Evolutionary conservation across 2,888 invertebrate genomes (phyloP).

Genomic region (Ceramica pisi): DNA sequence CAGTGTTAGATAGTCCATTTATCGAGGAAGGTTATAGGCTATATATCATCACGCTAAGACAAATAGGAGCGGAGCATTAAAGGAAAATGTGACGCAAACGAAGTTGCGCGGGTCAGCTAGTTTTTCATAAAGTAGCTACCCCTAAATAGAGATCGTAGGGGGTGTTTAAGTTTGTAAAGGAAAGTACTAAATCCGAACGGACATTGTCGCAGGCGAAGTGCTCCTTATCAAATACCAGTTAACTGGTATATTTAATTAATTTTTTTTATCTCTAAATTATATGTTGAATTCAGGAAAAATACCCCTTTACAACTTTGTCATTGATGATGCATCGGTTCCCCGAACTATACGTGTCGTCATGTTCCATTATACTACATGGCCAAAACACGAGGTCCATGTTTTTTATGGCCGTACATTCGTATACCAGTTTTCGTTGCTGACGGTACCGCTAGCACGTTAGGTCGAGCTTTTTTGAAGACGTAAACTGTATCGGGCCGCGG

Average conservation of each 20-base stretch:
- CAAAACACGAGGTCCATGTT: conserved; percentile 64
- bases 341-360: conserved; percentile 61
- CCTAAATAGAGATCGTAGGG: no score
- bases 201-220: no score
- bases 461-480: conserved; percentile 79
- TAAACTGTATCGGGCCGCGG: conserved; percentile 76
- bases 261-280: conserved; percentile 38
- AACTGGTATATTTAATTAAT: conserved; percentile 43
- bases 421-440: conserved; percentile 73
- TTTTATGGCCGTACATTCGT: conserved; percentile 67
- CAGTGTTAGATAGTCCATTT: no score
- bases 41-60: no score
- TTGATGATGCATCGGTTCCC: conserved; percentile 67
- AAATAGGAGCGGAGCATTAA: no score
- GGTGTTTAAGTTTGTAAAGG: no score
- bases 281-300: conserved; percentile 51
- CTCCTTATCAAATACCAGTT: not conserved
- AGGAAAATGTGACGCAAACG: no score
- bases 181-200: no score
- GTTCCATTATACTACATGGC: conserved; percentile 62
- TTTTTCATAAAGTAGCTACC: no score
- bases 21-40: no score
- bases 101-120: no score
- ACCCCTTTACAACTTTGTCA: conserved; percentile 60
- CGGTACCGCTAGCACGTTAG: conserved; percentile 70